These are phyloP conservation scores for Calephelis virginiensis DNA, from an alignment of 1,140 invertebrate genomes.

Conservation along the genomic window DNA sequence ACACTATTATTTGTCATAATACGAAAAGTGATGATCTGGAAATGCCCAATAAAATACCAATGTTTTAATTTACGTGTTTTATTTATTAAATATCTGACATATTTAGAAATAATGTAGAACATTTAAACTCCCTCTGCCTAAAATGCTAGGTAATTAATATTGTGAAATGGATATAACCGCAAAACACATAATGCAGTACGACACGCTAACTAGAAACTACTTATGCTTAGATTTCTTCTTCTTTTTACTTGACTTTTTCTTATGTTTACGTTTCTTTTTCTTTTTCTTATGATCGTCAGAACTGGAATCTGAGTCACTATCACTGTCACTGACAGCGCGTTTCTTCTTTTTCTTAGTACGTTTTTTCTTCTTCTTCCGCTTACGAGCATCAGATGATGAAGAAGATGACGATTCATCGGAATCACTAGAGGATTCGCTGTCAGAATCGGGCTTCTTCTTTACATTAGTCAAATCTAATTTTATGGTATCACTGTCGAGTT, in stretches of 20 bases:
- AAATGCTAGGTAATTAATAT: constrained; percentile 21
- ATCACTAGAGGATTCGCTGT: constrained; percentile 65
- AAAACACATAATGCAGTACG: constrained; percentile 21
- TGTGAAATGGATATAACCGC: constrained; percentile 16
- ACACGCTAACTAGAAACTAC: constrained; percentile 35
- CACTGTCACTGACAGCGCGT: constrained; percentile 67
- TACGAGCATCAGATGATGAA: constrained; percentile 65
- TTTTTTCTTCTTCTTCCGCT: constrained; percentile 73
- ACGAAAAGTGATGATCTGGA: not conserved
- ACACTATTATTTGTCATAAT: not conserved
- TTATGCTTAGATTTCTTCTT: constrained; percentile 78
- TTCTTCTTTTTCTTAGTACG: constrained; percentile 71
- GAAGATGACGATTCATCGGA: constrained; percentile 65
- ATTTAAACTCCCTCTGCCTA: constrained; percentile 28
- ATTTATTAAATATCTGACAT: constrained; percentile 33
- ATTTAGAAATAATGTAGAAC: constrained; percentile 25
- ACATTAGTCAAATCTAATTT: constrained; percentile 72
- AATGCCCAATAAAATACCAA: not conserved
- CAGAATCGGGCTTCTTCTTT: constrained; percentile 71
- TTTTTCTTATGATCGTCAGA: constrained; percentile 77
- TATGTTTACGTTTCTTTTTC: constrained; percentile 76
- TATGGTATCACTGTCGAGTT: constrained; percentile 62
- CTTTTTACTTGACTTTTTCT: constrained; percentile 75
- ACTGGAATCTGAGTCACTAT: constrained; percentile 71
- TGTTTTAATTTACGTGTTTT: constrained; percentile 24